phyloP scores from a whole-genome alignment of 37 sponge, comb jelly and placozoan genomes.

The Oopsacas minuta region DNA sequence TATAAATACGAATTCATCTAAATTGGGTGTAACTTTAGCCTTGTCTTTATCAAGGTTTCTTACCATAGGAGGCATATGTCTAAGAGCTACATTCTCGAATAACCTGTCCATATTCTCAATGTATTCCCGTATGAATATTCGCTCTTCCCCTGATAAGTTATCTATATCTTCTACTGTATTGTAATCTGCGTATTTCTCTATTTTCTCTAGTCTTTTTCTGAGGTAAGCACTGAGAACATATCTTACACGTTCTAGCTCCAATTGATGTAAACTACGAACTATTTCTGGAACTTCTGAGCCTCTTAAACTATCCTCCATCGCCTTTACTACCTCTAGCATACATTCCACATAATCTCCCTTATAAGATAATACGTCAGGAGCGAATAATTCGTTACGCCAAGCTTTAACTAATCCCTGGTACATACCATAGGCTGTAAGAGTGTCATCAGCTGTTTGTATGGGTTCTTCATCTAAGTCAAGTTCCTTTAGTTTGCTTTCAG shows the following conservation, averaged over 20 bases:
- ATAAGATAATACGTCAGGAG: neutral
- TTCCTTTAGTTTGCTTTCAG: neutral
- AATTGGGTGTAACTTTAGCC: neutral
- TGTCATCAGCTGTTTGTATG: neutral
- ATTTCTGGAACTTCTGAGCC: neutral
- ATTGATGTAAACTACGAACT: neutral
- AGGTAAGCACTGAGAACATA: neutral
- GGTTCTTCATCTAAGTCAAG: neutral
- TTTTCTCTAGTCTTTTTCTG: neutral
- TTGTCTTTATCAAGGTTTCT: neutral
- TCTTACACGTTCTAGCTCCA: constrained; percentile 1
- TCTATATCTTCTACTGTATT: neutral
- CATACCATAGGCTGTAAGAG: neutral
- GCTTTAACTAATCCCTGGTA: constrained; percentile 14
- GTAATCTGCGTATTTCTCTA: neutral
- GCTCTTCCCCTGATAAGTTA: neutral
- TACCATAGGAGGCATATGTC: constrained; percentile 1
- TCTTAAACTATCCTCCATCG: neutral
- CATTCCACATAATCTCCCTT: constrained; percentile 5
- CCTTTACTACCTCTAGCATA: neutral
- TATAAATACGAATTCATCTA: neutral
- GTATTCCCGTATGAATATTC: neutral
- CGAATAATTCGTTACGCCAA: neutral
- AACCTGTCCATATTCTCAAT: neutral
- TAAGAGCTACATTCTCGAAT: neutral